Percentiles rank a stretch among this genome's conserved stretches.
These are phyloP conservation scores for Chironomus riparius DNA, from an alignment of 2,888 invertebrate genomes.

Conservation along the genomic window DNA sequence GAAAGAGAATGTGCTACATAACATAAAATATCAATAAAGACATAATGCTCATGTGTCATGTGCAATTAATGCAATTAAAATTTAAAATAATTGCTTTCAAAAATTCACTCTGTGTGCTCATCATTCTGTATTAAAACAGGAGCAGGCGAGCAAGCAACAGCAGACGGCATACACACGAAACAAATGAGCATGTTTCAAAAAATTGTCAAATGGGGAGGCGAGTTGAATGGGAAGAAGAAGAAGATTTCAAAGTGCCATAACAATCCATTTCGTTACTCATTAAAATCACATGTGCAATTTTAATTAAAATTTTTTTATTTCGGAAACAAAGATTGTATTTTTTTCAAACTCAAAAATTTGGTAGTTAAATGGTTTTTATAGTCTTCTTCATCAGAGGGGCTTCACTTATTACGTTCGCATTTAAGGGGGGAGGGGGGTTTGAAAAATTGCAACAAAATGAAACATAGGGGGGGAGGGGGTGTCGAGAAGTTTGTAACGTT, in stretches of 20 bases:
- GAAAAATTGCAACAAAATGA: too few species aligned
- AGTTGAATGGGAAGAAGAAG: neutral
- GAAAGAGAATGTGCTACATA: neutral
- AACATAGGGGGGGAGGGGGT: too few species aligned
- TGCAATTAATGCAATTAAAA: constrained; percentile 24
- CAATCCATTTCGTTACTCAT: constrained; percentile 8
- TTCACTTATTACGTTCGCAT: too few species aligned
- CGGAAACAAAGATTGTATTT: too few species aligned
- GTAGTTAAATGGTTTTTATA: too few species aligned
- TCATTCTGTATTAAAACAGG: neutral
- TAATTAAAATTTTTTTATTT: constrained; percentile 22
- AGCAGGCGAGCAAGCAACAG: neutral
- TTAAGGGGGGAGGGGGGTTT: too few species aligned
- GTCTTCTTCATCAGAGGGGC: too few species aligned
- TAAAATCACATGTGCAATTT: constrained; percentile 27
- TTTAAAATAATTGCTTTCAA: constrained; percentile 16
- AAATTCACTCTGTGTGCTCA: neutral
- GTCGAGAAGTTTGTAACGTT: too few species aligned
- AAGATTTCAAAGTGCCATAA: neutral
- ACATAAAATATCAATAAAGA: constrained; percentile 17
- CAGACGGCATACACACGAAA: neutral
- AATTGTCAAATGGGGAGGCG: too few species aligned
- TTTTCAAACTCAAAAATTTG: too few species aligned
- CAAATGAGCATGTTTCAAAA: neutral
- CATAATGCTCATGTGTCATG: constrained; percentile 24